phyloP scores from a whole-genome alignment of 2,888 invertebrate species.

The Cheilosia impressa region DNA sequence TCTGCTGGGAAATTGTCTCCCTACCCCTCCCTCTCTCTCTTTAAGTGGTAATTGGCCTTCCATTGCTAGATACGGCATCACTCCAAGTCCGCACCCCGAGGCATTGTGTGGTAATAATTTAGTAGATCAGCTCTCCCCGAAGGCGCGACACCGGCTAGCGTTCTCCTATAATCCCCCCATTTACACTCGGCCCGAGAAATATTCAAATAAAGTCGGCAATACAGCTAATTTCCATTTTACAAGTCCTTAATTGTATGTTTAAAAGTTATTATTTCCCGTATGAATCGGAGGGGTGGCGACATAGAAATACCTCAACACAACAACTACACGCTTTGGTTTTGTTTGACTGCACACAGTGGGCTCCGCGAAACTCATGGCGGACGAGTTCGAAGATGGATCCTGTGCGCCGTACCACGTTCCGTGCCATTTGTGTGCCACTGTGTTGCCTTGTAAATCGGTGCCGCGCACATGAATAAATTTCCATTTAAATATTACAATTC shows the following conservation, averaged over 20 bases:
- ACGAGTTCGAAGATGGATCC: slow-evolving; percentile 6
- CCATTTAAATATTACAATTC: slow-evolving; percentile 66
- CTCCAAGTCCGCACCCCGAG: slow-evolving; percentile 44
- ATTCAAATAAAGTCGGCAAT: slow-evolving; percentile 61
- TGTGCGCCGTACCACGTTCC: not conserved
- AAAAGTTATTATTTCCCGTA: slow-evolving; percentile 72
- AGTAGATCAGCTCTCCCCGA: slow-evolving; percentile 20
- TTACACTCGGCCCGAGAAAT: slow-evolving; percentile 54
- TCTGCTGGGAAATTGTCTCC: slow-evolving; percentile 44
- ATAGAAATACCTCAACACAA: slow-evolving; percentile 22
- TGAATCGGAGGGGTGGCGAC: slow-evolving; percentile 35
- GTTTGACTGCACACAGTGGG: slow-evolving; percentile 15
- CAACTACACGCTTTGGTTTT: slow-evolving; percentile 13
- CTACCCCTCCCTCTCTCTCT: slow-evolving; percentile 28
- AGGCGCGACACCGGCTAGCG: slow-evolving; percentile 1
- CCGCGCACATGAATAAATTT: slow-evolving; percentile 73
- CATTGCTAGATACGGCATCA: slow-evolving; percentile 39
- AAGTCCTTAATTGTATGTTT: slow-evolving; percentile 74
- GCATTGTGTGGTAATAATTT: slow-evolving; percentile 47
- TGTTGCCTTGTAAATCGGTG: slow-evolving; percentile 60
- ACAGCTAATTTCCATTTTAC: slow-evolving; percentile 73
- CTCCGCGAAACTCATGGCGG: slow-evolving; percentile 26
- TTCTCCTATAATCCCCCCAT: slow-evolving; percentile 41
- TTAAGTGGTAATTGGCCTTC: slow-evolving; percentile 64
- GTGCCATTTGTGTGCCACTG: slow-evolving; percentile 1